These are phyloP conservation scores for Trachymyrmex cornetzi DNA, from an alignment of 1,140 invertebrate genomes.

Conservation along the genomic window DNA sequence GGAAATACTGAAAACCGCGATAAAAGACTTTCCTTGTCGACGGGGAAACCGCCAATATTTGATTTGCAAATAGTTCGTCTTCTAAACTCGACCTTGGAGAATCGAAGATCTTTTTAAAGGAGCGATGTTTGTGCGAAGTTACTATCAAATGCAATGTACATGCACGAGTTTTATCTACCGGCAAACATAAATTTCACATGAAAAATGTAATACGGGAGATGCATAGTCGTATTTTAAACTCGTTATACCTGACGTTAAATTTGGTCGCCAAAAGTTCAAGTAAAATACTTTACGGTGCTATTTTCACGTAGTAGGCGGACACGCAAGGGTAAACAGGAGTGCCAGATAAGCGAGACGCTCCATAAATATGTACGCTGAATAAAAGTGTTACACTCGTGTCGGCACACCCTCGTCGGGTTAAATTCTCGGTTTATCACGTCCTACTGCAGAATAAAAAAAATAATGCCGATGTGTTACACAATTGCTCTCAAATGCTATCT, in stretches of 20 bases:
- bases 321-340: constrained; percentile 28
- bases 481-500: not conserved
- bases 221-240: not conserved
- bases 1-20: not conserved
- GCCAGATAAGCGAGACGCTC: constrained; percentile 57
- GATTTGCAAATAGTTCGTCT: not conserved
- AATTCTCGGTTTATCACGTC: constrained; percentile 27
- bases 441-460: not conserved
- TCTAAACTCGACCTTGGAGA: not conserved
- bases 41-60: not conserved
- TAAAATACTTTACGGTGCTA: constrained; percentile 23
- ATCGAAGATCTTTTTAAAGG: not conserved
- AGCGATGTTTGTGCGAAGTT: not conserved
- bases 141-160: constrained; percentile 10
- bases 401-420: not conserved
- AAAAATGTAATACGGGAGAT: not conserved
- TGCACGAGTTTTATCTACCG: not conserved
- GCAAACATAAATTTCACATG: not conserved
- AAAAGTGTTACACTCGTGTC: constrained; percentile 26
- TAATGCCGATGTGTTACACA: not conserved
- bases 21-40: constrained; percentile 5
- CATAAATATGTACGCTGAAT: constrained; percentile 32
- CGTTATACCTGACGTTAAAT: not conserved
- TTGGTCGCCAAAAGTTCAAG: constrained; percentile 38
- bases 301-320: constrained; percentile 8